These are phyloP conservation scores for Criorhina ranunculi DNA, from an alignment of 2,888 invertebrate genomes.

Conservation along the genomic window DNA sequence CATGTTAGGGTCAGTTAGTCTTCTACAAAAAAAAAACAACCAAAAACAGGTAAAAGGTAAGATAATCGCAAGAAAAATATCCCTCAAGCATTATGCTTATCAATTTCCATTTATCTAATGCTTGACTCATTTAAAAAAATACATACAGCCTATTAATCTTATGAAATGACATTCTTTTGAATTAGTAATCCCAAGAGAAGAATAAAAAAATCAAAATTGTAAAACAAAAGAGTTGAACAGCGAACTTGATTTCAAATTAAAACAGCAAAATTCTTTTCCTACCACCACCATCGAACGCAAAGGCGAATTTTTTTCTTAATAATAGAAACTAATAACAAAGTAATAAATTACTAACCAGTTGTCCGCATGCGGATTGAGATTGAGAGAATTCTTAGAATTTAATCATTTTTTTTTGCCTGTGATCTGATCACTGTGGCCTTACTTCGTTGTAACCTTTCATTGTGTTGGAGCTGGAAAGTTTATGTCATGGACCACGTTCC, in stretches of 20 bases:
- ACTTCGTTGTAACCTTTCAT: constrained; percentile 27
- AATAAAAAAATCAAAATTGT: not conserved
- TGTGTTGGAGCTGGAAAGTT: constrained; percentile 31
- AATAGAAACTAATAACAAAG: constrained; percentile 54
- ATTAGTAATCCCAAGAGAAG: constrained; percentile 23
- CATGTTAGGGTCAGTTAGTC: too few relatives aligned
- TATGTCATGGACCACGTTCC: constrained; percentile 56
- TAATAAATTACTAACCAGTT: constrained; percentile 63
- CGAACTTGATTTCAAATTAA: constrained; percentile 46
- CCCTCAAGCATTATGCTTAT: constrained; percentile 41
- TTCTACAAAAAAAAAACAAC: not conserved
- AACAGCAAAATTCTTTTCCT: constrained; percentile 33
- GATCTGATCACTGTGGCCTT: too few relatives aligned
- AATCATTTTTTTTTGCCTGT: not conserved
- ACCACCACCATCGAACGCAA: constrained; percentile 1
- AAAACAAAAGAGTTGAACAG: constrained; percentile 63
- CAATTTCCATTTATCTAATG: constrained; percentile 59
- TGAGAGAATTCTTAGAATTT: constrained; percentile 55
- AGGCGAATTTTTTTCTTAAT: constrained; percentile 31
- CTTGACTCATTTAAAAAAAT: constrained; percentile 35
- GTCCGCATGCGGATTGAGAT: constrained; percentile 40
- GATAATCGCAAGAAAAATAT: constrained; percentile 1
- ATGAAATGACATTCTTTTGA: constrained; percentile 28
- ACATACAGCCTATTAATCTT: constrained; percentile 41
- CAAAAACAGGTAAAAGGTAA: not conserved